These are phyloP conservation scores for Neoniphon sammara DNA, from an alignment of 2,797 vertebrate species.

Conservation along the genomic window DNA sequence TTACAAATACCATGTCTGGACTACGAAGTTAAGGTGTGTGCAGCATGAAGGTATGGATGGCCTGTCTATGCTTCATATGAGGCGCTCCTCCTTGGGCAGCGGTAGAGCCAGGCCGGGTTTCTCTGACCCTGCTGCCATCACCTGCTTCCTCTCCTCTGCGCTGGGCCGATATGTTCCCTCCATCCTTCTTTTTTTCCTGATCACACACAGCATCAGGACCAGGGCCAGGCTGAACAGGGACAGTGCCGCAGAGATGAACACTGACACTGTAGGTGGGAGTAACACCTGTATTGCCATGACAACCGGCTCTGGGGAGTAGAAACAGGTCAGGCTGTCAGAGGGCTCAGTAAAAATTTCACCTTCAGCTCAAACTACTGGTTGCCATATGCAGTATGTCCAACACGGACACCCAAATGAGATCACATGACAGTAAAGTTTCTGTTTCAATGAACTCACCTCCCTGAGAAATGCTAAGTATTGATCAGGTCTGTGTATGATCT, in stretches of 20 bases:
- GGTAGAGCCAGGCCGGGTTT: slow-evolving; percentile 83
- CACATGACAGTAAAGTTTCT: not conserved
- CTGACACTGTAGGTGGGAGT: slow-evolving; percentile 20
- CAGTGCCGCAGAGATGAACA: slow-evolving; percentile 26
- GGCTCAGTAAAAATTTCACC: not conserved
- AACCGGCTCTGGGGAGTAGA: slow-evolving; percentile 5
- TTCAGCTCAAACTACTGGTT: no score
- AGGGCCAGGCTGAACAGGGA: slow-evolving; percentile 76
- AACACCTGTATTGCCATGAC: slow-evolving; percentile 56
- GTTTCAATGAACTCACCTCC: slow-evolving; percentile 29
- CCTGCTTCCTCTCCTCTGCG: slow-evolving; percentile 86
- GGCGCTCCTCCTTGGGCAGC: slow-evolving; percentile 90
- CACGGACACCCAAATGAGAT: not conserved
- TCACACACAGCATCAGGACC: slow-evolving; percentile 80
- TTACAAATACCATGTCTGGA: slow-evolving; percentile 1
- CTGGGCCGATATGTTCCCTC: slow-evolving; percentile 90
- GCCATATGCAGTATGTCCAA: not conserved
- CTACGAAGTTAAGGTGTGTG: not conserved
- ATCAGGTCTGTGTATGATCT: slow-evolving; percentile 26
- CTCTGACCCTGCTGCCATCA: slow-evolving; percentile 71
- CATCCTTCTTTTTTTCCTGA: slow-evolving; percentile 86
- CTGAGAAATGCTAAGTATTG: not conserved
- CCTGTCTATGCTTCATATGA: slow-evolving; percentile 80
- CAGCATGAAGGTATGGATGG: not conserved
- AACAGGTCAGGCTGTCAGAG: not conserved